A percentile compares a stretch with the other conserved stretches of the same genome.
phyloP scores from a whole-genome alignment of 2,797 vertebrate genomes.

The Peromyscus eremicus region DNA sequence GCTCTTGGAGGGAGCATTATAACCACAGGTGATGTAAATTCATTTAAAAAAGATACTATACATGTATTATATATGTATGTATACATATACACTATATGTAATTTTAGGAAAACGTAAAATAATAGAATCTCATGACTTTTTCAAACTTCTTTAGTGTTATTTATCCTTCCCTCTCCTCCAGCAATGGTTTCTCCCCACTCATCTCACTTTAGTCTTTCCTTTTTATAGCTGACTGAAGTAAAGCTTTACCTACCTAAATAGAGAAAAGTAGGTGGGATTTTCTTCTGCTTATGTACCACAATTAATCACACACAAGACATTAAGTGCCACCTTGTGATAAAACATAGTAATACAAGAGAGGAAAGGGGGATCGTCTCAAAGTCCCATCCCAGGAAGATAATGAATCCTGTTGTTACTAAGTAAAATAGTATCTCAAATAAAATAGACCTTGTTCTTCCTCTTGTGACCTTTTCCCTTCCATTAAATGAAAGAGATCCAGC shows the following conservation, averaged over 20 bases:
- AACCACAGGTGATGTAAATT: neutral
- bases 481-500: neutral
- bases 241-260: conserved; percentile 32
- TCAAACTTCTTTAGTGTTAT: neutral
- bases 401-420: neutral
- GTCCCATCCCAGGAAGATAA: neutral
- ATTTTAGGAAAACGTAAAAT: neutral
- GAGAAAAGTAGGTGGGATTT: conserved; percentile 17
- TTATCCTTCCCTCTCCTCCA: neutral
- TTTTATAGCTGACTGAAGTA: conserved; percentile 18
- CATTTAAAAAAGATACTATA: neutral
- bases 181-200: neutral
- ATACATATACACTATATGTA: neutral
- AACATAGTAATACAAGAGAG: conserved; percentile 57
- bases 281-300: neutral
- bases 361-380: neutral
- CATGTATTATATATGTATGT: neutral
- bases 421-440: conserved; percentile 28
- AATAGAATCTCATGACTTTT: neutral
- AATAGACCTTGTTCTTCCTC: neutral
- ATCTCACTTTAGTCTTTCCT: neutral
- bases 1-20: neutral
- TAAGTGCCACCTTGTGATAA: conserved; percentile 85
- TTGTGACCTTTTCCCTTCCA: neutral
- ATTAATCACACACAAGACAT: neutral